Percentiles rank a stretch among this genome's conserved stretches.
These are phyloP conservation scores for Tachina grossa DNA, from an alignment of 2,888 invertebrate species.

Conservation along the genomic window DNA sequence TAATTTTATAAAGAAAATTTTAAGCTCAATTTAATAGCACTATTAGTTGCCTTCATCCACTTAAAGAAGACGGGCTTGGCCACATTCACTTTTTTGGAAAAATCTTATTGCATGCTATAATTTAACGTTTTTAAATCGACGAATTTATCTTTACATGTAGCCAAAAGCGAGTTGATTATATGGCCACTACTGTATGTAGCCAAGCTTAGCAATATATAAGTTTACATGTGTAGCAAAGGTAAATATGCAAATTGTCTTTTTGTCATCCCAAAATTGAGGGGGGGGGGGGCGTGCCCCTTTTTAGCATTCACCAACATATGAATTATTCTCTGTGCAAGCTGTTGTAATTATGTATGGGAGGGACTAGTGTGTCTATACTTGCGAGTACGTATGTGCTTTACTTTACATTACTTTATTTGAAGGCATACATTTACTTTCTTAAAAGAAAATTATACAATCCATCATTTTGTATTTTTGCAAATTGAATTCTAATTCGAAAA, in stretches of 20 bases:
- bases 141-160: no score
- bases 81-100: not conserved
- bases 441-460: constrained; percentile 80
- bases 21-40: no score
- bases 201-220: not conserved
- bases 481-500: constrained; percentile 73
- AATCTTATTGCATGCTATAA: not conserved
- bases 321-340: constrained; percentile 63
- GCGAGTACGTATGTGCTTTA: no score
- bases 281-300: no score
- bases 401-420: constrained; percentile 14
- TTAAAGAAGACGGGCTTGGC: no score
- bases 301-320: constrained; percentile 42
- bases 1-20: no score
- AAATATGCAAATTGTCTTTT: constrained; percentile 63
- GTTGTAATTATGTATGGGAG: constrained; percentile 33
- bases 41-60: no score
- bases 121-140: not conserved
- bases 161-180: no score
- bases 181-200: not conserved
- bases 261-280: not conserved
- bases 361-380: constrained; percentile 5
- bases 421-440: constrained; percentile 51
- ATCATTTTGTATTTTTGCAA: constrained; percentile 75
- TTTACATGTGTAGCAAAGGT: constrained; percentile 51